Conservation (phyloP, 2,113 vertebrate genomes). For the Scomber scombrus region DNA sequence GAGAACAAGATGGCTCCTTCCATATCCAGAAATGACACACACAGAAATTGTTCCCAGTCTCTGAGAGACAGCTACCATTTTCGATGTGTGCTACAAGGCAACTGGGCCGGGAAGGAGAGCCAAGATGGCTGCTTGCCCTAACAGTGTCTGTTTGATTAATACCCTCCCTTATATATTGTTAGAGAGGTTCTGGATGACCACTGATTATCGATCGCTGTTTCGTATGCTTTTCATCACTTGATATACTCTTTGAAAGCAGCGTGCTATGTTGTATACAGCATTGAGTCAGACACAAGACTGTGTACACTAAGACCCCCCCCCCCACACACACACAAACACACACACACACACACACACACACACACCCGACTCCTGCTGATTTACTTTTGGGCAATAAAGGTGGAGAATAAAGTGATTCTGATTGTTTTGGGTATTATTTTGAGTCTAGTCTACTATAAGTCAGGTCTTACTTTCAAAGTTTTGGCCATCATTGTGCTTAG, state of each 20-base stretch:
- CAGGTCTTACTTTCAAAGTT: not conserved
- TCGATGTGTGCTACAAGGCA: constrained; percentile 41
- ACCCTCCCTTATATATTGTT: constrained; percentile 32
- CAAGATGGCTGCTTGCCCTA: constrained; percentile 60
- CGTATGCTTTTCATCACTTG: constrained; percentile 27
- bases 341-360: too few species aligned
- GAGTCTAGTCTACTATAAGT: not conserved
- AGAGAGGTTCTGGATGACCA: constrained; percentile 40
- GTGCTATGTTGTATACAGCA: not conserved
- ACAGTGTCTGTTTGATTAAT: constrained; percentile 64
- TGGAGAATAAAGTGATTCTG: too few species aligned
- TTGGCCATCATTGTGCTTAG: not conserved
- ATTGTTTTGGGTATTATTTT: too few species aligned
- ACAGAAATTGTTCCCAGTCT: constrained; percentile 50
- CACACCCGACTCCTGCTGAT: too few species aligned
- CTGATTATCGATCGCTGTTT: constrained; percentile 40
- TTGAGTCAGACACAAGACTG: not conserved
- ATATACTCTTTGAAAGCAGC: constrained; percentile 14
- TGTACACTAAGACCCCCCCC: not conserved
- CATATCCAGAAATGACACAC: constrained; percentile 55
- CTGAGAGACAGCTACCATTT: constrained; percentile 52
- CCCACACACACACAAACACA: too few species aligned
- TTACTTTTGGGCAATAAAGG: too few species aligned
- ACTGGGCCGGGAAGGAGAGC: constrained; percentile 40
- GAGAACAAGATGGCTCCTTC: constrained; percentile 41